Evolutionary conservation across 2,797 vertebrate genomes (phyloP).

Genomic region (Lutjanus argentimaculatus): DNA sequence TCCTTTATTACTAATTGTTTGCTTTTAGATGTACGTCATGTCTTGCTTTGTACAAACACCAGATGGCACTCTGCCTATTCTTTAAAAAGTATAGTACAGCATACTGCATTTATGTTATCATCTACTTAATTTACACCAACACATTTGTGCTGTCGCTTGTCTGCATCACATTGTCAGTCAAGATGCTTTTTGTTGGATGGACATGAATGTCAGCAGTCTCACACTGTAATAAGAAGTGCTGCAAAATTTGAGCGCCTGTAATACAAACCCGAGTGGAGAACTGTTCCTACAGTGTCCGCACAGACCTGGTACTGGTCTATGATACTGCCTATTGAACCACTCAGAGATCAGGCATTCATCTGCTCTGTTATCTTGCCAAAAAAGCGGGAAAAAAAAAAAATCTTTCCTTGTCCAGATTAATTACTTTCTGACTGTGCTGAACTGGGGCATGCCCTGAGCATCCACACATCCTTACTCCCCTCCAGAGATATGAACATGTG

Average conservation of each 20-base stretch:
- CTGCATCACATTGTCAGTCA: constrained; percentile 16
- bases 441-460: constrained; percentile 36
- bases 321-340: constrained; percentile 6
- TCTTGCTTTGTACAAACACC: constrained; percentile 65
- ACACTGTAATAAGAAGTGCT: constrained; percentile 11
- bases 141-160: constrained; percentile 10
- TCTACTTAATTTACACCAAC: constrained; percentile 30
- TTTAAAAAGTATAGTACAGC: constrained; percentile 27
- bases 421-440: constrained; percentile 27
- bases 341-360: constrained; percentile 12
- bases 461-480: constrained; percentile 41
- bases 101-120: constrained; percentile 32
- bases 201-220: constrained; percentile 26
- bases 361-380: constrained; percentile 19
- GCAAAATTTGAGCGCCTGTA: constrained; percentile 19
- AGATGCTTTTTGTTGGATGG: constrained; percentile 18
- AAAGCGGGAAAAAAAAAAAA: constrained; percentile 16
- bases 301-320: constrained; percentile 5
- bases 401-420: constrained; percentile 34
- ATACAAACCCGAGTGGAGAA: constrained; percentile 17
- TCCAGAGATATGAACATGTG: constrained; percentile 60
- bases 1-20: constrained; percentile 5
- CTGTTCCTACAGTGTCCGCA: constrained; percentile 9
- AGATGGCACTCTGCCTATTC: constrained; percentile 74
- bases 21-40: constrained; percentile 12